Conservation (phyloP, 2,113 vertebrate species). For the Notiomystis cincta region DNA sequence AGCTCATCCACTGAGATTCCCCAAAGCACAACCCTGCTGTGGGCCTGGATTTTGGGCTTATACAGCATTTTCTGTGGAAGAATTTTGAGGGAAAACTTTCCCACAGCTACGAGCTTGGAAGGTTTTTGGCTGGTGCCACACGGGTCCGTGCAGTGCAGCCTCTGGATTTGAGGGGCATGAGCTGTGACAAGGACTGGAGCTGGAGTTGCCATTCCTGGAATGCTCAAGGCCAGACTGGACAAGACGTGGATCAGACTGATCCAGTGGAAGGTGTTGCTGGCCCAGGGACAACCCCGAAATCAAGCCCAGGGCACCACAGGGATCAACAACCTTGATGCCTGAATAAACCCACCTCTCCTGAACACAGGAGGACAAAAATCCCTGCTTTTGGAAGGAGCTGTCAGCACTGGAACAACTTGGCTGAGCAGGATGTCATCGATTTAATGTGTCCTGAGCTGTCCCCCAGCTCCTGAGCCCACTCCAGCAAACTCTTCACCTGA, state of each 20-base stretch:
- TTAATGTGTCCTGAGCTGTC: neutral
- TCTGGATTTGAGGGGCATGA: neutral
- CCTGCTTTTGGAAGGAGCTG: neutral
- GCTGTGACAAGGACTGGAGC: neutral
- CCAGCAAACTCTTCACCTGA: neutral
- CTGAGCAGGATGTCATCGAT: neutral
- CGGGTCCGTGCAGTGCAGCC: fast-evolving
- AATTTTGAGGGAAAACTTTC: neutral
- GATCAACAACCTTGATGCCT: neutral
- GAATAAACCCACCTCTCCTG: neutral
- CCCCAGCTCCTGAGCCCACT: neutral
- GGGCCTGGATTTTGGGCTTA: neutral
- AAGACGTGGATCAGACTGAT: neutral
- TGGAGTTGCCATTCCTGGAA: neutral
- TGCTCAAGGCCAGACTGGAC: neutral
- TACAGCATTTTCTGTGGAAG: neutral
- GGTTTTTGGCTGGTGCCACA: neutral
- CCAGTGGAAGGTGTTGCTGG: neutral
- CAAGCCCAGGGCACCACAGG: fast-evolving
- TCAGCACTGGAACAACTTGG: neutral
- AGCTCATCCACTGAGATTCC: neutral
- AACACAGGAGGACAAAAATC: neutral
- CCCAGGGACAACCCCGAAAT: fast-evolving
- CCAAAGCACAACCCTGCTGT: neutral
- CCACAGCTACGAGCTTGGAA: neutral